A percentile compares a stretch with the other conserved stretches of the same genome.
Conservation (phyloP, 2,888 invertebrate genomes). For the Metallyticus violacea region DNA sequence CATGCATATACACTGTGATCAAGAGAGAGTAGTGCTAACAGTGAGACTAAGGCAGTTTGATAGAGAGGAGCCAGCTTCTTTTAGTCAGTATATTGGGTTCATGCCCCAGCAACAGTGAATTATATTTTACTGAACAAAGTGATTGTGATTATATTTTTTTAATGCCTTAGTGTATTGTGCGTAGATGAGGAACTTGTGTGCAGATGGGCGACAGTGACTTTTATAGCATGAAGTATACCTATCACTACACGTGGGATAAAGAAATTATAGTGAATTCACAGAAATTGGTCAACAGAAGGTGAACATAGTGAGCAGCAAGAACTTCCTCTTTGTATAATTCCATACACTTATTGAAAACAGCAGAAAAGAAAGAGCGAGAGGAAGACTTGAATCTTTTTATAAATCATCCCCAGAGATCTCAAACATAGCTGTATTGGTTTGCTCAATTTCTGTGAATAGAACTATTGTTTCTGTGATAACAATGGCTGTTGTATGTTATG, state of each 20-base stretch:
- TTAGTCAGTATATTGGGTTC: too few relatives aligned
- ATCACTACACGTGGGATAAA: slow-evolving; percentile 89
- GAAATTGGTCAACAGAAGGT: slow-evolving; percentile 90
- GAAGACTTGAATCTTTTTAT: slow-evolving; percentile 1
- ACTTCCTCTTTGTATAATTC: not conserved
- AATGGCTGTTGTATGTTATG: slow-evolving; percentile 26
- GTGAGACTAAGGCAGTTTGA: not conserved
- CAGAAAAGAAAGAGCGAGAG: not conserved
- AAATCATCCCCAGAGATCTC: not conserved
- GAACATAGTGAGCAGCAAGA: slow-evolving; percentile 46
- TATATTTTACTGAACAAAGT: too few relatives aligned
- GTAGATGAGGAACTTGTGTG: slow-evolving; percentile 13
- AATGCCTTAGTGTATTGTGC: not conserved
- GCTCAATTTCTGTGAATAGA: slow-evolving; percentile 6
- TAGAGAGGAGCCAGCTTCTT: too few relatives aligned
- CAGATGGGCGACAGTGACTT: slow-evolving; percentile 26
- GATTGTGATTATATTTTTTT: too few relatives aligned
- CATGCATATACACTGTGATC: not conserved
- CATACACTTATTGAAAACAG: not conserved
- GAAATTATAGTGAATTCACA: slow-evolving; percentile 91
- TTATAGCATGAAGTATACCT: slow-evolving; percentile 69
- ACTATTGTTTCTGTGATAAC: not conserved
- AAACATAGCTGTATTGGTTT: slow-evolving; percentile 3
- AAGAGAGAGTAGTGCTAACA: not conserved
- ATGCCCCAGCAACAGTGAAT: too few relatives aligned